phyloP scores from a whole-genome alignment of 2,888 invertebrate species.

The Synergus itoensis region DNA sequence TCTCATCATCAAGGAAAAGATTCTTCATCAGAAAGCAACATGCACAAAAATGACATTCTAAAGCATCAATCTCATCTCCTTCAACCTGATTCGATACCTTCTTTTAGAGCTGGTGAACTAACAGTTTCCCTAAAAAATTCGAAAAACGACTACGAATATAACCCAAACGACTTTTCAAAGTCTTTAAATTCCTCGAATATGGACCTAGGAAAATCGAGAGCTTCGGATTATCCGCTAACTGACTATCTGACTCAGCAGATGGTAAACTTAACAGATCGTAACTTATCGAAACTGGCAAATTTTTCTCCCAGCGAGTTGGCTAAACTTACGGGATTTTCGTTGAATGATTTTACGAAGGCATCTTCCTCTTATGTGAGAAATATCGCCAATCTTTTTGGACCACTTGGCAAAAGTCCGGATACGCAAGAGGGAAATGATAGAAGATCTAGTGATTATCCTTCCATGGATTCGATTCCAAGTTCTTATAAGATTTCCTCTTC shows the following conservation, averaged over 20 bases:
- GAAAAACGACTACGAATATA: constrained; percentile 72
- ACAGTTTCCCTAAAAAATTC: constrained; percentile 74
- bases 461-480: constrained; percentile 61
- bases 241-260: constrained; percentile 72
- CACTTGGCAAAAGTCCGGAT: constrained; percentile 68
- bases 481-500: constrained; percentile 62
- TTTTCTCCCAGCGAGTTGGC: constrained; percentile 73
- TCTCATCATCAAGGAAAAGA: constrained; percentile 62
- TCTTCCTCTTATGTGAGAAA: constrained; percentile 73
- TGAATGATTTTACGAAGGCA: constrained; percentile 73
- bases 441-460: constrained; percentile 63
- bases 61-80: constrained; percentile 52
- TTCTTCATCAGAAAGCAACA: constrained; percentile 45
- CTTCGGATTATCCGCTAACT: constrained; percentile 71
- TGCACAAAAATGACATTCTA: constrained; percentile 28
- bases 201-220: constrained; percentile 61
- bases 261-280: constrained; percentile 70
- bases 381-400: constrained; percentile 74
- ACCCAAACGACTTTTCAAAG: constrained; percentile 70
- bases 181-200: constrained; percentile 62
- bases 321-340: constrained; percentile 73
- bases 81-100: constrained; percentile 69
- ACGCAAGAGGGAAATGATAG: constrained; percentile 62
- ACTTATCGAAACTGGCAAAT: constrained; percentile 70
- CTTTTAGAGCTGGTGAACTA: constrained; percentile 73